Base-by-base conservation (phyloP, 2,888 invertebrate species). In the Drosophila paracracens region DNA sequence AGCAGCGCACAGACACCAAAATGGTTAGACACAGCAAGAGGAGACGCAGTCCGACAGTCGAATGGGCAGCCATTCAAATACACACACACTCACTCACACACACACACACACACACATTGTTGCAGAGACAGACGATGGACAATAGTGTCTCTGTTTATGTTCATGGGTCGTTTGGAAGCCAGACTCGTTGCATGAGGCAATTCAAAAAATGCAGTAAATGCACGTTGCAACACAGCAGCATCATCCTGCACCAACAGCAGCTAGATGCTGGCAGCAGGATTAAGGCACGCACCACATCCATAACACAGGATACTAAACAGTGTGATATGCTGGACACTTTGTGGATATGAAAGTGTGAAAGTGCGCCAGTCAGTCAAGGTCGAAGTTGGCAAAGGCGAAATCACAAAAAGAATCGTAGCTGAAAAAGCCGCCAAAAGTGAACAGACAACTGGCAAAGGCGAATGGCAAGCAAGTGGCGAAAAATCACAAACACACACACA, bases 341-440 rank as follows among this genome's bases (percentile, higher is more conserved):
- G 43, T 48, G 40, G 40, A 13, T 27, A 35, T 25, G 52, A 3
- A 36, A 43, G 27, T 59, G 46, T 33, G 46, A 25, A 46, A 46
- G 46, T 16, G 46, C 46, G 4, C 16, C 67, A 54, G 58, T 38
- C 38, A 71, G 75, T 79, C 77, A 78, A 78, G 77, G 77, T 78
- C 77, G 60, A 38, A n/a, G 38, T 3, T 67, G 60, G 13, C 21
- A 2, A 31, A 57, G 56, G 56, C 38, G 13, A 29, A 54, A n/a
- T 18, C 33, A 35, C 54, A 18, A 54, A 61, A 54, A 38, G 66
- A 57, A 74, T 67, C 51, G 58, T 40, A 59, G 35, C 66, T 67
- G 74, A 75, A 79, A 78, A 75, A 56, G 79, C 79, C 79, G 75
- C 71, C 67, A 68, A 78, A 69, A 79, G 74, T 81, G 76, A 82